phyloP scores from a whole-genome alignment of 2,113 vertebrate species.

The Dissostichus mawsoni region DNA sequence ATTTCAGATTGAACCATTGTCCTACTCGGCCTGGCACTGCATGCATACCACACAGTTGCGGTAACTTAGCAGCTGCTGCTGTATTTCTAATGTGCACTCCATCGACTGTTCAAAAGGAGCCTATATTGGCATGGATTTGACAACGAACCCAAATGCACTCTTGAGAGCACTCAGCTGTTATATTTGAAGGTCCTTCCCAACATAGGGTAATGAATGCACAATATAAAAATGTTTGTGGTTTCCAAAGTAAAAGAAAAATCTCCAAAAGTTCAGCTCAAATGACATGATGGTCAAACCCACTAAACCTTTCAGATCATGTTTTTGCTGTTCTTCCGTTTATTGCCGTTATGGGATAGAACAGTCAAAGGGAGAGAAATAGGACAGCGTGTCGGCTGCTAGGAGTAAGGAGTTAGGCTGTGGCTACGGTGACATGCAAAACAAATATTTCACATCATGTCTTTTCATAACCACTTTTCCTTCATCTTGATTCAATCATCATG shows the following conservation, averaged over 20 bases:
- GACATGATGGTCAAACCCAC: conserved; percentile 1
- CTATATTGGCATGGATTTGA: conserved; percentile 58
- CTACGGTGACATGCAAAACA: too few relatives aligned
- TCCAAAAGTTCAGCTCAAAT: background rate
- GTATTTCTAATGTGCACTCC: conserved; percentile 60
- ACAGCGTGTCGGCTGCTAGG: too few relatives aligned
- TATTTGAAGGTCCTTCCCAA: conserved; percentile 54
- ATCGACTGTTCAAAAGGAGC: conserved; percentile 65
- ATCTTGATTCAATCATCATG: too few relatives aligned
- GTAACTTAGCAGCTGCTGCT: conserved; percentile 69
- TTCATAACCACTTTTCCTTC: too few relatives aligned
- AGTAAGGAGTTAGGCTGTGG: too few relatives aligned
- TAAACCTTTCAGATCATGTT: conserved; percentile 19
- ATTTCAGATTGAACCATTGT: conserved; percentile 59
- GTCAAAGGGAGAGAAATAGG: too few relatives aligned
- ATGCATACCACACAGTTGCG: conserved; percentile 56
- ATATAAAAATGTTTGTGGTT: background rate
- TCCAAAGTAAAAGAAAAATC: conserved; percentile 31
- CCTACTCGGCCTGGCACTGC: conserved; percentile 47
- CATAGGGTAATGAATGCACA: conserved; percentile 49
- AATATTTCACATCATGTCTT: too few relatives aligned
- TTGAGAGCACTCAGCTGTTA: conserved; percentile 48
- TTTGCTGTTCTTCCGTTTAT: too few relatives aligned
- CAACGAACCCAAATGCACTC: conserved; percentile 56
- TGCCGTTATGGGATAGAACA: too few relatives aligned